Base-by-base conservation (phyloP, 64 coral and sea anemone species). In the Cladopsammia gracilis region DNA sequence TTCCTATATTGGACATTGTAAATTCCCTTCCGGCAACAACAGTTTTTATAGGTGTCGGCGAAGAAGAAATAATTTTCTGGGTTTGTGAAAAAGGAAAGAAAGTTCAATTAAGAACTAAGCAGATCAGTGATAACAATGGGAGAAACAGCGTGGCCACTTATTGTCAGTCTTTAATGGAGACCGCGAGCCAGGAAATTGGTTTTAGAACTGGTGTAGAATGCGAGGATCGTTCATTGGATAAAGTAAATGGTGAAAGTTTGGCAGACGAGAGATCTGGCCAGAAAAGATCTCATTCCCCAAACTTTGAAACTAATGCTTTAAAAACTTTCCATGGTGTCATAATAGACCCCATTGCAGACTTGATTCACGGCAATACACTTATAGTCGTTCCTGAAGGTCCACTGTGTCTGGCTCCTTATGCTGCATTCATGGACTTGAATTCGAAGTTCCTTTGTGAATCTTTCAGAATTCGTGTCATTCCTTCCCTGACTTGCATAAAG, bases 321-420 rank as follows among this genome's bases (percentile, higher is more conserved):
- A 6, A 1, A 7, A 42, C 2, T 9, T 12, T 80, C 10, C 6
- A 43, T 9, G 54, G 45, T 6, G 6, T 62, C 14, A 44, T 71
- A 24, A 25, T 80, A 43, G 22, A 25, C 62, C 54, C 53, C 6
- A n/a, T n/a, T n/a, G n/a, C n/a, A n/a, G n/a, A n/a, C n/a, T n/a
- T n/a, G n/a, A n/a, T n/a, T n/a, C n/a, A 80, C 62, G 77, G 56
- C 13, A 25, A 80, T 16, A 57, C 60, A 24, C 18, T 80, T 24
- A 19, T 80, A 25, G 43, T 80, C 16, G 57, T 80, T 7, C 77
- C 77, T 6, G 77, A 62, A 12, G 69, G 77, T 80, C n/a, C n/a
- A n/a, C n/a, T n/a, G n/a, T n/a, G n/a, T n/a, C n/a, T n/a, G n/a
- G n/a, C n/a, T n/a, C n/a, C n/a, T n/a, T n/a, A n/a, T n/a, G n/a